A percentile compares a stretch with the other conserved stretches of the same genome.
Evolutionary conservation across 2,888 invertebrate species (phyloP).

Genomic region (Icerya purchasi): DNA sequence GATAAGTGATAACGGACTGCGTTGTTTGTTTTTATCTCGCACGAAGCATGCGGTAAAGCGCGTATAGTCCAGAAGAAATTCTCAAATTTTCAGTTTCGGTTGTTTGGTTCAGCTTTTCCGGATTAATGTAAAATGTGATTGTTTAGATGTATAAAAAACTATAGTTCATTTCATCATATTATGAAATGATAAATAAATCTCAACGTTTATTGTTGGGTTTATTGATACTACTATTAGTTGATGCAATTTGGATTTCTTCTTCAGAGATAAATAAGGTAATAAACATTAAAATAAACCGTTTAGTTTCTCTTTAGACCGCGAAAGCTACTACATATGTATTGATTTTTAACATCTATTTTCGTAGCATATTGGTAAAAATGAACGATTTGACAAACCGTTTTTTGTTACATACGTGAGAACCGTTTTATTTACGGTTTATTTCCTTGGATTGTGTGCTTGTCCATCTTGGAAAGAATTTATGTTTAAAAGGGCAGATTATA

Average conservation of each 20-base stretch:
- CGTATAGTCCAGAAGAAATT: too few relatives aligned
- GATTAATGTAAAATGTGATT: too few relatives aligned
- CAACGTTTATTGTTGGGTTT: slow-evolving; percentile 64
- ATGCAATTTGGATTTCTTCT: slow-evolving; percentile 87
- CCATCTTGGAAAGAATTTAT: slow-evolving; percentile 10
- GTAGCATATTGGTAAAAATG: slow-evolving; percentile 66
- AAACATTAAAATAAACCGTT: too few relatives aligned
- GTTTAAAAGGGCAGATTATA: slow-evolving; percentile 5
- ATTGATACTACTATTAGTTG: slow-evolving; percentile 67
- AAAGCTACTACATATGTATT: neutral
- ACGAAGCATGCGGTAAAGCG: too few relatives aligned
- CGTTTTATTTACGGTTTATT: slow-evolving; percentile 77
- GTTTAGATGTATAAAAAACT: too few relatives aligned
- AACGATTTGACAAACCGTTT: slow-evolving; percentile 78
- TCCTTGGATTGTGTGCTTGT: slow-evolving; percentile 29
- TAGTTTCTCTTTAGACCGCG: neutral
- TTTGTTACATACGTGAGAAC: slow-evolving; percentile 89
- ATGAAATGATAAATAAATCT: slow-evolving; percentile 35
- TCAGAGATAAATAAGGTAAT: slow-evolving; percentile 81
- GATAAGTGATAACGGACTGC: too few relatives aligned
- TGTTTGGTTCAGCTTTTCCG: too few relatives aligned
- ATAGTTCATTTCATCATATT: too few relatives aligned
- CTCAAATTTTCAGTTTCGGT: neutral
- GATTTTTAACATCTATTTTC: slow-evolving; percentile 23
- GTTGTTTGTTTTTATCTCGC: too few relatives aligned